A percentile compares a stretch with the other conserved stretches of the same genome.
phyloP scores from a whole-genome alignment of 1,140 invertebrate species.

The Gryon sp. region DNA sequence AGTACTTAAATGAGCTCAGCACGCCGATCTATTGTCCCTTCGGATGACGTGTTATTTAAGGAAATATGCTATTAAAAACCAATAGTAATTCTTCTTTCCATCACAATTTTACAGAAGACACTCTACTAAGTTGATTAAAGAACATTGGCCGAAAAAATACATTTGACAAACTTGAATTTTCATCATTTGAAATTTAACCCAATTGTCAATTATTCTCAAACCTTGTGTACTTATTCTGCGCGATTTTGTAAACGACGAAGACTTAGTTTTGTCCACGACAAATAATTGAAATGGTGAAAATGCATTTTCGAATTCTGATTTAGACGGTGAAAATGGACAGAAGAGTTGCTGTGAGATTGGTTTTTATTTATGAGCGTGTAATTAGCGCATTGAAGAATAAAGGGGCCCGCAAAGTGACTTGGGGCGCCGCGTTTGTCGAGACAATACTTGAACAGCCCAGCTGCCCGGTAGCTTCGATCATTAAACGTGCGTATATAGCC shows the following conservation, averaged over 20 bases:
- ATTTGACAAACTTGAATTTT: too few species aligned
- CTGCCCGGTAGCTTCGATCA: constrained; percentile 78
- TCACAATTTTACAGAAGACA: neutral
- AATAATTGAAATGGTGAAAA: too few species aligned
- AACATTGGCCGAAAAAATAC: too few species aligned
- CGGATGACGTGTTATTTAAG: constrained; percentile 31
- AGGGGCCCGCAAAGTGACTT: constrained; percentile 31
- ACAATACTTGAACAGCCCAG: constrained; percentile 75
- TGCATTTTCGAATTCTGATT: too few species aligned
- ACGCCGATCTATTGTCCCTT: constrained; percentile 66
- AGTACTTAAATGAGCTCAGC: constrained; percentile 68
- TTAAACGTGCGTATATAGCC: constrained; percentile 80
- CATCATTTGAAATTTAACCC: constrained; percentile 34
- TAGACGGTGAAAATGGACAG: too few species aligned
- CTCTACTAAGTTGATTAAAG: too few species aligned
- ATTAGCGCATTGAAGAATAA: constrained; percentile 66
- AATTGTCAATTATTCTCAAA: constrained; percentile 69
- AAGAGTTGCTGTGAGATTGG: constrained; percentile 9
- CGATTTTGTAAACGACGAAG: constrained; percentile 29
- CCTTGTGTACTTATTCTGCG: constrained; percentile 63
- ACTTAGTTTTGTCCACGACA: constrained; percentile 66
- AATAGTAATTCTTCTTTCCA: too few species aligned
- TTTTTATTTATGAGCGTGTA: constrained; percentile 58
- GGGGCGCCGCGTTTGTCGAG: constrained; percentile 63
- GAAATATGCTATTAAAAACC: constrained; percentile 15